Evolutionary conservation across 2,888 invertebrate genomes (phyloP), one percentile per base, ranked within the genome.

Genomic region (Saturnia japonica): DNA sequence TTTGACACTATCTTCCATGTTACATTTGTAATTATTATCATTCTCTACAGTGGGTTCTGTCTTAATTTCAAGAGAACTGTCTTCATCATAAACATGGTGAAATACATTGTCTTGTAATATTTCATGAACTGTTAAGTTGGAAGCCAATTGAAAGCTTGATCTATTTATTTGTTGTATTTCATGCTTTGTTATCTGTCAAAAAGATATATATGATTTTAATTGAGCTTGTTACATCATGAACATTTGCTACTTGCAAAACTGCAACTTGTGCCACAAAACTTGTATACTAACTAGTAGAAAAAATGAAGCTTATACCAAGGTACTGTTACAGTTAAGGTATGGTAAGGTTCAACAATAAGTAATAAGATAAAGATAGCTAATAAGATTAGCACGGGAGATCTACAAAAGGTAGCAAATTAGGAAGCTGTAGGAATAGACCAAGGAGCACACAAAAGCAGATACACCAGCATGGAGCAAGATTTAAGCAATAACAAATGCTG

Each of bases 101-200:
- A 73, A 71, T 66, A 66, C 69, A 74, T 70, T 71, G 22, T 78
- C 71, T 42, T 76, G 70, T 67, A 64, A n/a, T 66, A 74, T 68
- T 19, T 68, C 68, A 4, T 77, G 70, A 3, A 74, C 67, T 11
- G 71, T 64, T 8, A 85, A 74, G n/a, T 78, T 80, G 1, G 87
- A 85, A 25, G 74, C 40, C n/a, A 87, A 69, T 11, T 82, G 75
- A 1, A 84, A 76, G 9, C 76, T 72, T 40, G 82, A 60, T 73
- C 85, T 80, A 71, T 88, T 79, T 2, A 90, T 68, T 70, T 82
- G 74, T 72, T 79, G 81, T 68, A 91, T 78, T 11, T 78, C 79
- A 68, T 78, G 73, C 43, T 71, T 67, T 68, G 84, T 82, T 25
- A 90, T 73, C 89, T 89, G 79, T 1, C 77, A 79, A 68, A 62